Evolutionary conservation across 2,797 vertebrate genomes (phyloP).

Genomic region (Peromyscus nudipes): DNA sequence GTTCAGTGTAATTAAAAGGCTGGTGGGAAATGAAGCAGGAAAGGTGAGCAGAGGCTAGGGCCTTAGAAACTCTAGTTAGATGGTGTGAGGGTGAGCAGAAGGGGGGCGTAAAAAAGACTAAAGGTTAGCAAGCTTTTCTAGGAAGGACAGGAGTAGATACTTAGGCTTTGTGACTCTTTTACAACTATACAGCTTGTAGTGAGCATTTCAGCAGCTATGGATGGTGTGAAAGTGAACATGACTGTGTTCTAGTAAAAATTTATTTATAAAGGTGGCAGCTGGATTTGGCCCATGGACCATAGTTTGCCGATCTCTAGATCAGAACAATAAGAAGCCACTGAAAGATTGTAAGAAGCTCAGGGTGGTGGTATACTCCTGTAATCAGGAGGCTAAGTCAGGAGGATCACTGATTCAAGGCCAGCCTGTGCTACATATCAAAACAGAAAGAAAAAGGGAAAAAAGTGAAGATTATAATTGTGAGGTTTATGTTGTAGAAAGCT

Average conservation of each 20-base stretch:
- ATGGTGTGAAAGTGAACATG: conserved; percentile 17
- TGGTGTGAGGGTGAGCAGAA: background rate
- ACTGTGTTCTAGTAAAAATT: conserved; percentile 54
- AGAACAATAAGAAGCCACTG: conserved; percentile 49
- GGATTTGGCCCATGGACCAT: conserved; percentile 49
- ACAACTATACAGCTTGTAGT: background rate
- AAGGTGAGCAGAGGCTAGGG: background rate
- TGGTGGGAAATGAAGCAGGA: conserved; percentile 36
- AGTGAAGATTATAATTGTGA: conserved; percentile 33
- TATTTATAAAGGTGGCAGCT: conserved; percentile 40
- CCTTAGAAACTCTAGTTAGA: conserved; percentile 26
- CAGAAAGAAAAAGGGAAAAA: background rate
- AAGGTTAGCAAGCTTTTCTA: conserved; percentile 34
- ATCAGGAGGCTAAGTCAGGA: background rate
- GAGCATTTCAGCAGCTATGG: background rate
- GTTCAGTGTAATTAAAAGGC: conserved; percentile 30
- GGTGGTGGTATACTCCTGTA: background rate
- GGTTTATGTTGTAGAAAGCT: conserved; percentile 54
- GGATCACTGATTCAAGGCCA: background rate
- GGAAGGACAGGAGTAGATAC: conserved; percentile 33
- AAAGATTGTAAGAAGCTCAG: background rate
- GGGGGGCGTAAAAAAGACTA: background rate
- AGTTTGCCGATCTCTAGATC: conserved; percentile 43
- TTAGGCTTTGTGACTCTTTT: conserved; percentile 42
- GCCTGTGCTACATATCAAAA: background rate